Base-by-base conservation (phyloP, 2,113 vertebrate genomes). In the Capreolus pygargus region DNA sequence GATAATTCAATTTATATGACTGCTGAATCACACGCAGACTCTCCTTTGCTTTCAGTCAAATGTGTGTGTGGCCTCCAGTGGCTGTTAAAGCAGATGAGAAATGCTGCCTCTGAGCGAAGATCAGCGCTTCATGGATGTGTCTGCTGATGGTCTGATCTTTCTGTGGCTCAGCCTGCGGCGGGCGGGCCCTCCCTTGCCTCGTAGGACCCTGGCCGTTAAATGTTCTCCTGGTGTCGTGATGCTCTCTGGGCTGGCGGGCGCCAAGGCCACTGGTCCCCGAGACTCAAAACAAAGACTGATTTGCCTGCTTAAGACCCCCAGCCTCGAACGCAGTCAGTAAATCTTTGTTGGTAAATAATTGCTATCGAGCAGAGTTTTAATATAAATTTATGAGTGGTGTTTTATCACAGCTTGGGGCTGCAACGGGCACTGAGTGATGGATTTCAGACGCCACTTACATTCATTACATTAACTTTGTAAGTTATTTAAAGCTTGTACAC, bases 321-420 rank as follows among this genome's bases (percentile, higher is more conserved):
- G 98, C 96, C 98, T 98, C 98, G 96, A 97, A 98, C 67, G 98
- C 98, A 98, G 99, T 99, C 99, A 98, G 99, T 99, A 99, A 98
- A 99, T 99, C 99, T 99, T 99, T 99, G 99, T 99, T 99, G 99
- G 99, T 99, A 99, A 99, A 99, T 99, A 99, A 99, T 99, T 99
- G 99, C 99, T 99, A 99, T 99, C 70, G 99, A 99, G 98, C 98
- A 96, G 98, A 97, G 98, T 99, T 99, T 99, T 99, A 99, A 99
- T 99, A 99, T 99, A 99, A 99, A 99, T 99, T 99, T 99, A 99
- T 99, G 99, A 99, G 99, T 98, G 97, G 98, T 99, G 98, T 99
- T 99, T 99, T 98, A 99, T 99, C 99, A 98, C 98, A 98, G 99
- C 99, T 99, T 81, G 98, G 98, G 98, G 99, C 99, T 98, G 98